Evolutionary conservation across 2,888 invertebrate genomes (phyloP).

Genomic region (Drosophila pegasa): DNA sequence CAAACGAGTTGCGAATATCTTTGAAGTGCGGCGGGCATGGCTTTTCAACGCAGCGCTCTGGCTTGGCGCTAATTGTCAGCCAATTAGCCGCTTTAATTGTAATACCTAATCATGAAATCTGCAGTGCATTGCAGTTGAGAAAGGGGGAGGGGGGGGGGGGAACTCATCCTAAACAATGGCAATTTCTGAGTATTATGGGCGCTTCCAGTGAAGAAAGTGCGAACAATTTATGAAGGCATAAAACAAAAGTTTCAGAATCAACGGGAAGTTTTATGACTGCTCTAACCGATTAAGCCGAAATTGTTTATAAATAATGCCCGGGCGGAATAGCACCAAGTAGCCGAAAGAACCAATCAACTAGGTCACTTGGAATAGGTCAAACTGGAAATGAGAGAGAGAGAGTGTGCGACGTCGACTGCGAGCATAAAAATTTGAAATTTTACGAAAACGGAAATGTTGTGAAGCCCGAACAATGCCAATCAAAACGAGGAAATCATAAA

Average conservation of each 20-base stretch:
- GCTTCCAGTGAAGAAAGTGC: slow-evolving; percentile 67
- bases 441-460: slow-evolving; percentile 9
- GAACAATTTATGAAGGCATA: slow-evolving; percentile 63
- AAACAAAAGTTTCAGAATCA: slow-evolving; percentile 36
- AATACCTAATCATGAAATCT: slow-evolving; percentile 7
- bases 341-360: slow-evolving; percentile 20
- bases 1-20: slow-evolving; percentile 6
- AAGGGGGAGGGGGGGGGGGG: neutral
- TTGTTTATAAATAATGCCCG: slow-evolving; percentile 65
- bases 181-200: slow-evolving; percentile 46
- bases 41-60: slow-evolving; percentile 2
- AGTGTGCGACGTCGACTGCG: neutral
- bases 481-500: slow-evolving; percentile 31
- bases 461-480: slow-evolving; percentile 10
- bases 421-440: slow-evolving; percentile 13
- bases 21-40: neutral
- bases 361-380: slow-evolving; percentile 49
- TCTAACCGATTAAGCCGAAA: slow-evolving; percentile 44
- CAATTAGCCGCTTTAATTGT: slow-evolving; percentile 27
- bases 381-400: neutral
- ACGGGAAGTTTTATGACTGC: slow-evolving; percentile 54
- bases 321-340: slow-evolving; percentile 1
- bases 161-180: neutral
- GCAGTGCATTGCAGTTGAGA: neutral
- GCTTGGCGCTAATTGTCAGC: slow-evolving; percentile 24